Evolutionary conservation across 2,888 invertebrate species (phyloP).

Genomic region (Leuctra nigra): DNA sequence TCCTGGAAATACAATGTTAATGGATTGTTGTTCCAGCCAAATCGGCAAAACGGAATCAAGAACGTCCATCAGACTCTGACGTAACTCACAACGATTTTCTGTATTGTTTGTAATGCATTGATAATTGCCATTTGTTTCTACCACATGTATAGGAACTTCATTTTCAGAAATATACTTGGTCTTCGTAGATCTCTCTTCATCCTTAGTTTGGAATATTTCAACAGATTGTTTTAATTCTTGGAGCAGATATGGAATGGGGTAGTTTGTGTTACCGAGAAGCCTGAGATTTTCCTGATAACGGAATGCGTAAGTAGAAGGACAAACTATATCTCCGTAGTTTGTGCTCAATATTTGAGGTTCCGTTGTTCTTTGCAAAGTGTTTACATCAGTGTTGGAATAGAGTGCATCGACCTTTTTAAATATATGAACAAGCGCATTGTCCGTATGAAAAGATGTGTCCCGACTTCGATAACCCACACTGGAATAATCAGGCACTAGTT

Average conservation of each 20-base stretch:
- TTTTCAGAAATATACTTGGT: conserved; percentile 18
- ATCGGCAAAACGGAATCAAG: conserved; percentile 10
- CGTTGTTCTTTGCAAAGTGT: background rate
- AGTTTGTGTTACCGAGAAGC: too few species aligned
- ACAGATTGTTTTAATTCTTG: background rate
- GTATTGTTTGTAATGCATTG: background rate
- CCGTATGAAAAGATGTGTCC: conserved; percentile 38
- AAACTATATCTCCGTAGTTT: conserved; percentile 18
- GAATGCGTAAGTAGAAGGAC: conserved; percentile 21
- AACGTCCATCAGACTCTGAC: conserved; percentile 18
- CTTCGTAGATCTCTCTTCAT: too few species aligned
- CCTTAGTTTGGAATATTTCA: background rate
- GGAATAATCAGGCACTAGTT: conserved; percentile 39
- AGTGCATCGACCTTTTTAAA: conserved; percentile 29
- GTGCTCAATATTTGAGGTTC: conserved; percentile 6
- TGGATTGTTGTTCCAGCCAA: background rate
- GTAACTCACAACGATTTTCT: conserved; percentile 4
- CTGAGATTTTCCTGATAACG: conserved; percentile 20
- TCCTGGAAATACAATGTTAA: conserved; percentile 24
- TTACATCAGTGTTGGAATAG: conserved; percentile 1
- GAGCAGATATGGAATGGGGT: conserved; percentile 15
- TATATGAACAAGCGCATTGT: conserved; percentile 38
- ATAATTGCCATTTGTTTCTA: background rate
- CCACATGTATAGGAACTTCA: conserved; percentile 20
- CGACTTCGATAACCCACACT: conserved; percentile 44